Conservation (phyloP, 2,888 invertebrate genomes). For the Latheticus oryzae region DNA sequence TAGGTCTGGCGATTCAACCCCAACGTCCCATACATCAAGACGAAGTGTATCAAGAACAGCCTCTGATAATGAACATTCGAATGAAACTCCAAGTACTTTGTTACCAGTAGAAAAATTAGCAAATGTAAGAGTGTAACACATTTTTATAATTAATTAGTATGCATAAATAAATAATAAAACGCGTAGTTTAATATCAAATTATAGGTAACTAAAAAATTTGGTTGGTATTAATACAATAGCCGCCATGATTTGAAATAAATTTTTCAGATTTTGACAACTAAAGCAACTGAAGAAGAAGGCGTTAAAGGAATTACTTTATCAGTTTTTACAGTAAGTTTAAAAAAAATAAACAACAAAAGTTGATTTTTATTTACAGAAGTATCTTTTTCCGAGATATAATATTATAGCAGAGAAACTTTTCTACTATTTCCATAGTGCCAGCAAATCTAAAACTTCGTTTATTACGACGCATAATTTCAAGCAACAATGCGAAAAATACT, state of each 20-base stretch:
- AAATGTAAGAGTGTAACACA: too few species aligned
- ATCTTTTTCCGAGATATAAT: conserved; percentile 82
- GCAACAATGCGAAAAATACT: conserved; percentile 77
- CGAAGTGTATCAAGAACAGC: conserved; percentile 72
- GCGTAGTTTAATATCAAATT: neutral
- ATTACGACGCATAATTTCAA: conserved; percentile 75
- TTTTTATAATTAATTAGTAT: conserved; percentile 18
- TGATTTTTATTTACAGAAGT: conserved; percentile 58
- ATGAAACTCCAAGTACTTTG: conserved; percentile 72
- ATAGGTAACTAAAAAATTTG: conserved; percentile 10
- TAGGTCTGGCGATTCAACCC: conserved; percentile 54
- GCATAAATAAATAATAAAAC: neutral
- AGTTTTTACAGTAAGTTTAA: conserved; percentile 74
- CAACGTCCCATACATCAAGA: conserved; percentile 65
- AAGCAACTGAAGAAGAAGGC: conserved; percentile 76
- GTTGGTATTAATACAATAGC: conserved; percentile 30
- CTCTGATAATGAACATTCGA: conserved; percentile 73
- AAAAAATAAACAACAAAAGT: too few species aligned
- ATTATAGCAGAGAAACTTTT: conserved; percentile 78
- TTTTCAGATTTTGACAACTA: conserved; percentile 75
- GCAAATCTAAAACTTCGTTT: conserved; percentile 72
- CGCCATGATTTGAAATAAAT: conserved; percentile 37
- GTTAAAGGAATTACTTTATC: conserved; percentile 77
- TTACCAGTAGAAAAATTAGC: conserved; percentile 81
- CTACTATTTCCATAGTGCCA: conserved; percentile 71